Evolutionary conservation across 2,113 vertebrate species (phyloP), one percentile per base, ranked within the genome.

Genomic region (Pseudopodoces humilis): DNA sequence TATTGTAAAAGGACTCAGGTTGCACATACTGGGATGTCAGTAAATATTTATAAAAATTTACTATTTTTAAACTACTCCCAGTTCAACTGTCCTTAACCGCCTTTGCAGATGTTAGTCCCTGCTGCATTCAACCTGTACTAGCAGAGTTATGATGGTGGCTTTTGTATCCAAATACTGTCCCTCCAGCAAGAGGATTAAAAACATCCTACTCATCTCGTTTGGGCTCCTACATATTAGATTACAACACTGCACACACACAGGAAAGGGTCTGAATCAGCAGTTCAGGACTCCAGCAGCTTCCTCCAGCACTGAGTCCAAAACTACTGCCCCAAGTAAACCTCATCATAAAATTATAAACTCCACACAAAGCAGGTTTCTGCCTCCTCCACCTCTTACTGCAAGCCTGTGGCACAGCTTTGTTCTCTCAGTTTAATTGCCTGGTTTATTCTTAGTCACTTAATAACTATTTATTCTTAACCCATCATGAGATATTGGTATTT

Each of bases 201-300:
- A 74, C 60, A 87, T 69, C 68, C 91, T 63, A 86, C 68, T 94
- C 82, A 62, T 95, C 92, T 90, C 15, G 4, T 93, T 90, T 78
- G 83, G 71, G 25, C 72, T 91, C 58, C 78, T 90, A 64, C 50
- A 79, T 85, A 94, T 82, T 76, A 64, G 33, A 77, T 81, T 76
- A 90, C 70, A 89, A 55, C 1, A 2, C 59, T 15, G 22, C 64
- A 91, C 44, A 88, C 77, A 83, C 47, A 52, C 0, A 7, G 68
- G 23, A 78, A 78, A 91, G 46, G 75, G 46, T 91, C 87, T 94
- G 83, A 95, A 95, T 93, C 85, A 96, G 94, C 88, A 95, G 30
- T 64, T 74, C 1, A 5, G 50, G 86, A 87, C 80, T 95, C 52
- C 62, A 94, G 69, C 92, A 95, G 52, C 69, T 75, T 89, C 86